Evolutionary conservation across 2,888 invertebrate genomes (phyloP).

Genomic region (Ashinkailepas kermadecensis): DNA sequence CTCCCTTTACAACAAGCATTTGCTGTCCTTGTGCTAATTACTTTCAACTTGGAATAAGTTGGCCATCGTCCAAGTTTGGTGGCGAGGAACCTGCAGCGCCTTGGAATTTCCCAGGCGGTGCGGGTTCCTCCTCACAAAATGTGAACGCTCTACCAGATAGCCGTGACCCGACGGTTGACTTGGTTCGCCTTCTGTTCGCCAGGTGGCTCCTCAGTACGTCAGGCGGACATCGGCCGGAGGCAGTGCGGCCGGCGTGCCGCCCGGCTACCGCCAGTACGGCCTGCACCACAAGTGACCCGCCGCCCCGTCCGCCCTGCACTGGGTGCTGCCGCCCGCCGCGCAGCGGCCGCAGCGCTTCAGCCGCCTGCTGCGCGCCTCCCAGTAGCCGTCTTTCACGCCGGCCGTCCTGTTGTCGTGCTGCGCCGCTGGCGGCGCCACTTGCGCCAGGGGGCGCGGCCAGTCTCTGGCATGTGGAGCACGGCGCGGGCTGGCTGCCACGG

Average conservation of each 20-base stretch:
- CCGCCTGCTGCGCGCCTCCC: background rate
- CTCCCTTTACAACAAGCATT: no score
- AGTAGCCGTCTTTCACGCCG: background rate
- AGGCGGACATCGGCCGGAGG: background rate
- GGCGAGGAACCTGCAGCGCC: no score
- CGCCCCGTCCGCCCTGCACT: background rate
- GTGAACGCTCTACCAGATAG: no score
- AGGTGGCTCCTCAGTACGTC: background rate
- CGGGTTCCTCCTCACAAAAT: no score
- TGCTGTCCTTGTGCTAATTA: no score
- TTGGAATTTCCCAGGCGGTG: no score
- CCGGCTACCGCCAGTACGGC: background rate
- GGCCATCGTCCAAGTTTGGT: no score
- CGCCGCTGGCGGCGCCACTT: background rate
- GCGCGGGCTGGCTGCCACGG: background rate
- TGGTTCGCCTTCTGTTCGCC: background rate
- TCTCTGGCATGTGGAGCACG: no score
- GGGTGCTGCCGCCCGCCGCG: no score
- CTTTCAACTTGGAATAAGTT: no score
- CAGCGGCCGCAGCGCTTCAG: background rate
- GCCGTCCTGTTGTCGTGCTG: background rate
- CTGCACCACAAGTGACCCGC: slow-evolving; percentile 1
- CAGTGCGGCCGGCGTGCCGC: background rate
- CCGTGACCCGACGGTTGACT: no score
- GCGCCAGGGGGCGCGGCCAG: no score